A percentile compares a stretch with the other conserved stretches of the same genome.
These are phyloP conservation scores for Poeciliopsis presidionis DNA, from an alignment of 2,797 vertebrate species.

Conservation along the genomic window DNA sequence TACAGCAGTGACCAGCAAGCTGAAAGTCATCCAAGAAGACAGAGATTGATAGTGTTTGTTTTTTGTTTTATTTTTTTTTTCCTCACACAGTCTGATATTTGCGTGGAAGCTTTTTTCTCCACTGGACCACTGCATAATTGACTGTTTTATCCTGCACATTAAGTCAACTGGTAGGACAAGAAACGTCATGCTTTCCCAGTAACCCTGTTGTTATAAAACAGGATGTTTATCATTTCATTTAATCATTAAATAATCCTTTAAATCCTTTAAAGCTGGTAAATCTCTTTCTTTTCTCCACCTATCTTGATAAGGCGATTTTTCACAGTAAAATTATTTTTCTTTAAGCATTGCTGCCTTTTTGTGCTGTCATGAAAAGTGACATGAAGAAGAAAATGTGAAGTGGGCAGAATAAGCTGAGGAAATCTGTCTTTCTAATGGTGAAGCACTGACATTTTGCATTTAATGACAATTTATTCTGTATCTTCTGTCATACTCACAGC, in stretches of 20 bases:
- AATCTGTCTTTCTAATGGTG: neutral
- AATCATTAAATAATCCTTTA: constrained; percentile 41
- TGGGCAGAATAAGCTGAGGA: too few species aligned
- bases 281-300: constrained; percentile 19
- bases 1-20: constrained; percentile 22
- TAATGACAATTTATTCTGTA: neutral
- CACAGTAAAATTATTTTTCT: constrained; percentile 13
- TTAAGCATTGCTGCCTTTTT: neutral
- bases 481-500: neutral
- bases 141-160: constrained; percentile 17
- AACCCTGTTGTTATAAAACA: constrained; percentile 19
- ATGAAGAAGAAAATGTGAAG: neutral
- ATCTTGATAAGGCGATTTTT: constrained; percentile 5
- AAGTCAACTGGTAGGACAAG: constrained; percentile 17
- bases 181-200: constrained; percentile 16
- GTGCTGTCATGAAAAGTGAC: neutral
- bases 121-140: constrained; percentile 7
- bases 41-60: constrained; percentile 29
- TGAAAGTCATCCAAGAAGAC: constrained; percentile 37
- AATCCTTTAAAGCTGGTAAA: too few species aligned
- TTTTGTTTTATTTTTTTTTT: neutral
- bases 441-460: neutral
- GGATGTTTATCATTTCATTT: constrained; percentile 42
- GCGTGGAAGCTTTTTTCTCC: constrained; percentile 11
- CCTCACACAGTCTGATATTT: constrained; percentile 6